A percentile compares a stretch with the other conserved stretches of the same genome.
These are phyloP conservation scores for Tamandua tetradactyla DNA, from an alignment of 2,797 vertebrate genomes.

Conservation along the genomic window DNA sequence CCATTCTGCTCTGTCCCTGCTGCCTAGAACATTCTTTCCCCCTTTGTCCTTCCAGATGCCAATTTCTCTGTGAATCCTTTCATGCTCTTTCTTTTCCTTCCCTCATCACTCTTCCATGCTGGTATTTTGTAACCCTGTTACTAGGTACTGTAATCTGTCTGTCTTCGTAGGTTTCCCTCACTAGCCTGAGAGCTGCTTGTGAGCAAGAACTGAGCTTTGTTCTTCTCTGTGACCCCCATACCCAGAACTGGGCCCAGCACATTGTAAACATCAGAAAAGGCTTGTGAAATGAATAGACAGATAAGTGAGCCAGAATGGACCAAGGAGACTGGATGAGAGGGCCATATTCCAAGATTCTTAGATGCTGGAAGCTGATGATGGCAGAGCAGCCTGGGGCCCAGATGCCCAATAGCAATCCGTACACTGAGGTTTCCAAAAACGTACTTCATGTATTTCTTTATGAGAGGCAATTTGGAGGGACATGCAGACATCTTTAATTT, in stretches of 20 bases:
- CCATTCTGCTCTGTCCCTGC: neutral
- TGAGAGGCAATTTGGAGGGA: neutral
- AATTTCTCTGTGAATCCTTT: slow-evolving; percentile 25
- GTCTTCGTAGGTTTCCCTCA: neutral
- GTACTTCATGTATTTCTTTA: neutral
- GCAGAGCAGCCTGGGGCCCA: neutral
- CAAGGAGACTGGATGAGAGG: neutral
- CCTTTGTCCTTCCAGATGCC: slow-evolving; percentile 33
- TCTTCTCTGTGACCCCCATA: slow-evolving; percentile 18
- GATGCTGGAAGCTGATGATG: neutral
- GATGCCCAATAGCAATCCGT: neutral
- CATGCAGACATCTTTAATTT: slow-evolving; percentile 22
- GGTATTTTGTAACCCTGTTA: neutral
- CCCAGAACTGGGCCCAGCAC: neutral
- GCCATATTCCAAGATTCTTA: neutral
- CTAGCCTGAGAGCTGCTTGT: neutral
- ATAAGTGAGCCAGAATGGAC: neutral
- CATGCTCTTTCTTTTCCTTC: slow-evolving; percentile 1
- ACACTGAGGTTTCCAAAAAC: neutral
- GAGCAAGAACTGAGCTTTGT: neutral
- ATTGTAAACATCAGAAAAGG: neutral
- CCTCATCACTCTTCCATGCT: neutral
- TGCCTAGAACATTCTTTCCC: neutral
- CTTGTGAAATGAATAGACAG: neutral
- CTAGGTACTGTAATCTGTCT: neutral